Percentiles rank a stretch among this genome's conserved stretches.
phyloP scores from a whole-genome alignment of 2,888 invertebrate genomes.

The Platycnemis pennipes region DNA sequence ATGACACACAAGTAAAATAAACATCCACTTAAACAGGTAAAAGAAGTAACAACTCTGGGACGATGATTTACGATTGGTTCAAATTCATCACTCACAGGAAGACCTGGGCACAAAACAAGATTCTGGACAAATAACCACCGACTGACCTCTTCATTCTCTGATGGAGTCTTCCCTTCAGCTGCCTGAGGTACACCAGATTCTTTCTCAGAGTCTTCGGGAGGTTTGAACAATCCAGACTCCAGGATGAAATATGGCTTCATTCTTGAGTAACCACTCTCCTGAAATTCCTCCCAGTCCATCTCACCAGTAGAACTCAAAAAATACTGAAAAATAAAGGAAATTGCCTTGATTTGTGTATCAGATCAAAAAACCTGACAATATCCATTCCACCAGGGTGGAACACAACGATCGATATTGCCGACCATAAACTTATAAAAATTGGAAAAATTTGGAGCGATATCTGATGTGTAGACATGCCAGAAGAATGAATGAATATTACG shows the following conservation, averaged over 20 bases:
- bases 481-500: too few species aligned
- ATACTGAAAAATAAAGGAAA: too few species aligned
- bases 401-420: not conserved
- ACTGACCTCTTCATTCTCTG: not conserved
- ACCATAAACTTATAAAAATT: too few species aligned
- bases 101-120: not conserved
- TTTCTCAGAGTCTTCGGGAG: conserved; percentile 77
- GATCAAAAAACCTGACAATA: not conserved
- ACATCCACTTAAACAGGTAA: too few species aligned
- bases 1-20: too few species aligned
- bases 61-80: too few species aligned
- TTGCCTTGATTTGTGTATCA: not conserved
- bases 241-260: conserved; percentile 90
- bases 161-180: conserved; percentile 37
- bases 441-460: too few species aligned
- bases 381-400: conserved; percentile 82
- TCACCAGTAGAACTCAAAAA: conserved; percentile 82
- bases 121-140: too few species aligned
- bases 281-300: conserved; percentile 85
- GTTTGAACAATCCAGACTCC: conserved; percentile 86
- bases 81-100: not conserved
- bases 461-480: too few species aligned
- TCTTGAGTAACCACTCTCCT: conserved; percentile 86
- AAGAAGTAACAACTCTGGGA: too few species aligned
- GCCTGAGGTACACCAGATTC: conserved; percentile 67